phyloP scores from a whole-genome alignment of 2,888 invertebrate genomes.

The Drosophila suboccidentalis region DNA sequence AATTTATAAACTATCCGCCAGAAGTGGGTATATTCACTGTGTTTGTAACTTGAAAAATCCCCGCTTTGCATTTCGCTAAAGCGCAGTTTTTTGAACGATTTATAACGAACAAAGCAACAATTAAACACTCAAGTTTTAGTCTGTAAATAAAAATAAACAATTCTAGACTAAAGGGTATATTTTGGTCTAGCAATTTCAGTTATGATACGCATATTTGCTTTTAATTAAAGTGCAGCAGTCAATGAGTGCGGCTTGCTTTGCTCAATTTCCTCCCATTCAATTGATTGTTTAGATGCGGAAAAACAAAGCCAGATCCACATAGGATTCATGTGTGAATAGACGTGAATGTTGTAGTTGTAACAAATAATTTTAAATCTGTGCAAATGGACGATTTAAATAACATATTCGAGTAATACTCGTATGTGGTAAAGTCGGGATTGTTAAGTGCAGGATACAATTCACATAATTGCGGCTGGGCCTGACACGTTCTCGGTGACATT shows the following conservation, averaged over 20 bases:
- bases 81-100: neutral
- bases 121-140: conserved; percentile 1
- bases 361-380: conserved; percentile 14
- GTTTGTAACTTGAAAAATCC: neutral
- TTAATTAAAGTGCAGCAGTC: conserved; percentile 70
- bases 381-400: neutral
- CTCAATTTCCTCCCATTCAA: conserved; percentile 63
- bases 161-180: conserved; percentile 3
- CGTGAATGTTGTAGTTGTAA: conserved; percentile 18
- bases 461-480: conserved; percentile 16
- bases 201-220: conserved; percentile 33
- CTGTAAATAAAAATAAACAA: neutral
- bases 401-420: neutral
- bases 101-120: neutral
- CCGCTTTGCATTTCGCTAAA: neutral
- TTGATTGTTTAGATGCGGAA: conserved; percentile 10
- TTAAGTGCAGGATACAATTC: conserved; percentile 11
- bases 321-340: conserved; percentile 21
- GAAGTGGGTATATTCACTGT: conserved; percentile 1
- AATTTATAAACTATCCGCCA: conserved; percentile 11
- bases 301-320: conserved; percentile 18
- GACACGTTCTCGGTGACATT: conserved; percentile 30
- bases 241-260: conserved; percentile 74
- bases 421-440: conserved; percentile 1
- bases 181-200: neutral